phyloP scores from a whole-genome alignment of 2,797 vertebrate genomes.

The Pangasius sanitwongsei region DNA sequence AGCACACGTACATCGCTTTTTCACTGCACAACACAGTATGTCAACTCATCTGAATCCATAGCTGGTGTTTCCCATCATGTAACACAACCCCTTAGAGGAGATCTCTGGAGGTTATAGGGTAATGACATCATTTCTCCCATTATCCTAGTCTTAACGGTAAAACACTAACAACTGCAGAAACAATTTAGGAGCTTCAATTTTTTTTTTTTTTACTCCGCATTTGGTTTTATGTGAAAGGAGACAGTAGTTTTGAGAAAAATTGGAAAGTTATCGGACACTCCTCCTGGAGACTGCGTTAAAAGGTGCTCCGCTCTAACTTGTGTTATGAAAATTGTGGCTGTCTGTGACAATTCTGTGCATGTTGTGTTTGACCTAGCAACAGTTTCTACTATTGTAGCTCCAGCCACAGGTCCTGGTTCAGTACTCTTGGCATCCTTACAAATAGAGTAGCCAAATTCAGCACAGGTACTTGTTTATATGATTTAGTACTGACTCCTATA shows the following conservation, averaged over 20 bases:
- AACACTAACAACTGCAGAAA: conserved; percentile 5
- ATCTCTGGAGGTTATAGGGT: conserved; percentile 5
- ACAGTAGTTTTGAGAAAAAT: background rate
- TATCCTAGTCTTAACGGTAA: background rate
- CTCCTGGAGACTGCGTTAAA: background rate
- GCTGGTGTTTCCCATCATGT: background rate
- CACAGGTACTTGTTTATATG: background rate
- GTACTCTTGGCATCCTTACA: background rate
- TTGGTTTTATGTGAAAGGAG: background rate
- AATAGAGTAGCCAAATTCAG: background rate
- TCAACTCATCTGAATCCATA: background rate
- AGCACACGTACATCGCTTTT: background rate
- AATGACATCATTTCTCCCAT: background rate
- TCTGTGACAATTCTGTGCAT: background rate
- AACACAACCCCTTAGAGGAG: background rate
- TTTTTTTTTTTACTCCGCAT: background rate
- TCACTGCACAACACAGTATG: background rate
- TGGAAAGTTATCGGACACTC: background rate
- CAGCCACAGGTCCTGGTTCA: background rate
- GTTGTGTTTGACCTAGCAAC: background rate
- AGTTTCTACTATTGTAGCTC: background rate
- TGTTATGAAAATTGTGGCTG: background rate
- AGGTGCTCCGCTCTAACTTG: background rate
- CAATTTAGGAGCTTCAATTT: background rate
- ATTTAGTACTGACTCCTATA: too few species aligned